These are phyloP conservation scores for Junonia oenone DNA, from an alignment of 2,888 invertebrate species.

Conservation along the genomic window DNA sequence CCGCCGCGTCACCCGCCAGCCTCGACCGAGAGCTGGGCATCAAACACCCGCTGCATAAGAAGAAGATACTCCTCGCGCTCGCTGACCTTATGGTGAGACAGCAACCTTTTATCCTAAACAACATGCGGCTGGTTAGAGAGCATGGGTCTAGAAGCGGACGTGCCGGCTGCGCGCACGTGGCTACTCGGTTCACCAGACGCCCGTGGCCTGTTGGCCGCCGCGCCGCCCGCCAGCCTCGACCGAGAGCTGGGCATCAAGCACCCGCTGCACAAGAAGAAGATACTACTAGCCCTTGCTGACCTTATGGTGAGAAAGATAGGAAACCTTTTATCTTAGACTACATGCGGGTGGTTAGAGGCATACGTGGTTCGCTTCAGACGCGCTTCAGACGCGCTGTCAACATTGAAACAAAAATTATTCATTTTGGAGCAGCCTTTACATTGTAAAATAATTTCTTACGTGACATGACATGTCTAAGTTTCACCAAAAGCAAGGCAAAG, in stretches of 20 bases:
- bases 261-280: slow-evolving; percentile 94
- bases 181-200: slow-evolving; percentile 87
- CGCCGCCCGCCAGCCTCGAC: slow-evolving; percentile 87
- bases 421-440: too few relatives aligned
- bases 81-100: slow-evolving; percentile 81
- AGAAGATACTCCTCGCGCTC: slow-evolving; percentile 91
- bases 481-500: too few relatives aligned
- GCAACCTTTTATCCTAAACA: too few relatives aligned
- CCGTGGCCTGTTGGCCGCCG: slow-evolving; percentile 82
- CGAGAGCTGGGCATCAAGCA: slow-evolving; percentile 91
- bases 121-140: slow-evolving; percentile 91
- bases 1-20: slow-evolving; percentile 87
- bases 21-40: slow-evolving; percentile 90
- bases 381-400: too few relatives aligned
- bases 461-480: too few relatives aligned
- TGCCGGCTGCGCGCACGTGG: slow-evolving; percentile 89
- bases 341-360: too few relatives aligned
- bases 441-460: too few relatives aligned
- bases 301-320: slow-evolving; percentile 76
- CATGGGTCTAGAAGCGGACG: slow-evolving; percentile 88
- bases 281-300: slow-evolving; percentile 86
- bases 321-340: too few relatives aligned
- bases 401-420: too few relatives aligned
- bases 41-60: slow-evolving; percentile 92
- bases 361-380: too few relatives aligned